Evolutionary conservation across 1,140 invertebrate genomes (phyloP).

Genomic region (Rhopalosiphum padi): DNA sequence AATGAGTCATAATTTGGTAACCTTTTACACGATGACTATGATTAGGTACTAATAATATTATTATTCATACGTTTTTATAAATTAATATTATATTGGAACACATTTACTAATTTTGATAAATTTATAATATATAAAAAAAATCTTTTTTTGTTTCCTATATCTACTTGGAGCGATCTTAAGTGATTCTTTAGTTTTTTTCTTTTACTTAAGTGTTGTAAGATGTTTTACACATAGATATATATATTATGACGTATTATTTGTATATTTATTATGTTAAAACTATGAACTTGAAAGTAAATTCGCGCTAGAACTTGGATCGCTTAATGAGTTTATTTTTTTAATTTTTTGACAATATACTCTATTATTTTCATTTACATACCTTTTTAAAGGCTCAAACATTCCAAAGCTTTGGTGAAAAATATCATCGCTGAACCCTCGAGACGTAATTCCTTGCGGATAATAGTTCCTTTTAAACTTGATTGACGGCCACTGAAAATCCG

Average conservation of each 20-base stretch:
- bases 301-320: background rate
- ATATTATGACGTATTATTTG: background rate
- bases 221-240: background rate
- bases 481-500: slow-evolving; percentile 51
- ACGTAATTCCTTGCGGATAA: slow-evolving; percentile 56
- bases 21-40: background rate
- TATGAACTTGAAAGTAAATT: background rate
- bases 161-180: background rate
- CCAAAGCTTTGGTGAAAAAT: slow-evolving; percentile 57
- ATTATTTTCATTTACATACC: slow-evolving; percentile 4
- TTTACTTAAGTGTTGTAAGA: too few relatives aligned
- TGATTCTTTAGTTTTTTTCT: too few relatives aligned
- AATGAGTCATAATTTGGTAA: too few relatives aligned
- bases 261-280: too few relatives aligned
- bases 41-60: background rate
- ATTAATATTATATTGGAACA: background rate
- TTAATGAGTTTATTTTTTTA: background rate
- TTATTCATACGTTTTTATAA: background rate
- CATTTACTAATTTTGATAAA: background rate
- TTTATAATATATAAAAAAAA: too few relatives aligned
- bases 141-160: background rate
- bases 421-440: slow-evolving; percentile 56
- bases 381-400: slow-evolving; percentile 52
- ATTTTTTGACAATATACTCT: background rate
- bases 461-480: slow-evolving; percentile 53